Percentiles rank a stretch among this genome's conserved stretches.
Evolutionary conservation across 2,797 vertebrate genomes (phyloP).

Genomic region (Halcyon smyrnensis): DNA sequence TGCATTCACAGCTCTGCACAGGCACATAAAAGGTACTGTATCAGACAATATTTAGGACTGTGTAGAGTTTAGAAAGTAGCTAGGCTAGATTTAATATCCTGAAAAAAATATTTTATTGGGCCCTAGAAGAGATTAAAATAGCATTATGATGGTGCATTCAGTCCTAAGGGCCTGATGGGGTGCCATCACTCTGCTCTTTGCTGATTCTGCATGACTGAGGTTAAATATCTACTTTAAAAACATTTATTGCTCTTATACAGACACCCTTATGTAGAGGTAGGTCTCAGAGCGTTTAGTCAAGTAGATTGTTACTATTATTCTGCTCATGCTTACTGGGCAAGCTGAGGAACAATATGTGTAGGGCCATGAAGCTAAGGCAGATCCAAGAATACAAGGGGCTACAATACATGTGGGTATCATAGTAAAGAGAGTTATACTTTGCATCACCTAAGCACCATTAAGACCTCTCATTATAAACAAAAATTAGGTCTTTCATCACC

Average conservation of each 20-base stretch:
- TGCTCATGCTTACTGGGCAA: neutral
- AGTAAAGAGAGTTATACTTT: neutral
- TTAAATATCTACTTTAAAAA: neutral
- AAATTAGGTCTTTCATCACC: neutral
- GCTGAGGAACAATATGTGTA: neutral
- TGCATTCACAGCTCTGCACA: neutral
- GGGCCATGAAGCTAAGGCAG: neutral
- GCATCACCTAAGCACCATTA: neutral
- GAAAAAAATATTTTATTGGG: neutral
- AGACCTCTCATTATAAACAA: neutral
- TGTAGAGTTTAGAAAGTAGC: neutral
- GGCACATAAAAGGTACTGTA: neutral
- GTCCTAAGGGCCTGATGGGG: neutral
- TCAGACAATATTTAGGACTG: neutral
- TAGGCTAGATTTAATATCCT: neutral
- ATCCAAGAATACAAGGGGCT: neutral
- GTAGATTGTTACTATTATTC: neutral
- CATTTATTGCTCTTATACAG: neutral
- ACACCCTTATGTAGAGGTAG: neutral
- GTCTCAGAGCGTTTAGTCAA: neutral
- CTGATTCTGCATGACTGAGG: neutral
- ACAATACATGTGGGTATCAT: rapidly evolving
- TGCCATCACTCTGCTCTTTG: neutral
- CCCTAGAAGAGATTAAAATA: neutral
- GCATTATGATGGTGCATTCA: neutral